Conservation (phyloP, 2,113 vertebrate genomes). For the Cyrtonyx montezumae region DNA sequence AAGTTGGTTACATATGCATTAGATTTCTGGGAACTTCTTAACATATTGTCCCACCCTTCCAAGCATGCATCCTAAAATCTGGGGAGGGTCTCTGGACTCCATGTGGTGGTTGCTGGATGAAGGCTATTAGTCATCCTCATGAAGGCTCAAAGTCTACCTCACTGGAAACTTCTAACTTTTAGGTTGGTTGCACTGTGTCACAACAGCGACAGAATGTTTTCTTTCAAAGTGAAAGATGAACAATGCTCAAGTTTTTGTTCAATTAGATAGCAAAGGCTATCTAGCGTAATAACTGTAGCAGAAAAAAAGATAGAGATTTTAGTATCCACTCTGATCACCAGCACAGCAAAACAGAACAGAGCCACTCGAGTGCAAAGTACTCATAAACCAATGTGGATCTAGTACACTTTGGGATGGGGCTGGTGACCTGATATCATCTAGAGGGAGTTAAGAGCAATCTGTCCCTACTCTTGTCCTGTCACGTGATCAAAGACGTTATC, state of each 20-base stretch:
- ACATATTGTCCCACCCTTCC: too few relatives aligned
- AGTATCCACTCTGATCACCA: background rate
- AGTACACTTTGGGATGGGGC: background rate
- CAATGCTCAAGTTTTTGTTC: background rate
- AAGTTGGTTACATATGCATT: too few relatives aligned
- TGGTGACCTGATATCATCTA: background rate
- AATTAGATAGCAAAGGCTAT: background rate
- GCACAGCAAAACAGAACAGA: background rate
- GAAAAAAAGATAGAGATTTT: background rate
- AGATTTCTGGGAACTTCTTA: too few relatives aligned
- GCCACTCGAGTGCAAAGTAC: background rate
- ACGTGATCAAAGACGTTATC: background rate
- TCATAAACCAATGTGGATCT: background rate
- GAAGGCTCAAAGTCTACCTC: too few relatives aligned
- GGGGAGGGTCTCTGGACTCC: too few relatives aligned
- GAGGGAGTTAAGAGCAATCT: background rate
- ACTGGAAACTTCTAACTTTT: too few relatives aligned
- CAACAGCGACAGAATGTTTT: background rate
- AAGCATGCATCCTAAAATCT: too few relatives aligned
- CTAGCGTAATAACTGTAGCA: background rate
- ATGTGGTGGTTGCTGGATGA: too few relatives aligned
- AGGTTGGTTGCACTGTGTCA: too few relatives aligned
- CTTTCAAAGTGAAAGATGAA: fast-evolving
- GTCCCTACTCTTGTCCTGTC: background rate
- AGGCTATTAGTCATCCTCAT: too few relatives aligned